These are phyloP conservation scores for Apogon talboti DNA, from an alignment of 2,797 vertebrate genomes.

Conservation along the genomic window DNA sequence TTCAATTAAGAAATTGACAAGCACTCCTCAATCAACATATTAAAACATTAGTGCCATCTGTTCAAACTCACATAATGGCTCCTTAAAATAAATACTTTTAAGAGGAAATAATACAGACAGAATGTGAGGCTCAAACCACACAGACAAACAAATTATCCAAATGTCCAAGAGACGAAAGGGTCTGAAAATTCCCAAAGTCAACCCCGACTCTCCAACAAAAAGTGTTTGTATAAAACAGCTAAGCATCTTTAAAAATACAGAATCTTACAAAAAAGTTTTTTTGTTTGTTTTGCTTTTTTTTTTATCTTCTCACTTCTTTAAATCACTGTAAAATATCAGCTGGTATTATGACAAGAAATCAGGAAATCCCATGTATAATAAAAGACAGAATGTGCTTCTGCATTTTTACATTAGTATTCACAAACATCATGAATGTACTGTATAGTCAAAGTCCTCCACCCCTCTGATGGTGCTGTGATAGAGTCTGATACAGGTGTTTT, in stretches of 20 bases:
- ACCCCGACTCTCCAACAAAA: conserved; percentile 76
- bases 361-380: conserved; percentile 72
- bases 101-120: conserved; percentile 85
- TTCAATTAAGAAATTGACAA: conserved; percentile 86
- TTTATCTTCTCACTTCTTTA: conserved; percentile 74
- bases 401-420: conserved; percentile 84
- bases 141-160: conserved; percentile 76
- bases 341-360: conserved; percentile 85
- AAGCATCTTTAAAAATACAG: conserved; percentile 86
- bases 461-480: conserved; percentile 45
- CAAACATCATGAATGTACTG: conserved; percentile 71
- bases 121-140: conserved; percentile 81
- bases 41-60: conserved; percentile 81
- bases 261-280: conserved; percentile 82
- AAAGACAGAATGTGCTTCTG: conserved; percentile 85
- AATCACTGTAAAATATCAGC: conserved; percentile 88
- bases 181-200: conserved; percentile 76
- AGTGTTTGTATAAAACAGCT: conserved; percentile 85
- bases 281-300: conserved; percentile 36
- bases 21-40: conserved; percentile 85
- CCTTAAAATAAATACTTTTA: conserved; percentile 88
- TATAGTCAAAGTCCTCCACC: conserved; percentile 65
- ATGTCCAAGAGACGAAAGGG: conserved; percentile 76
- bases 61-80: conserved; percentile 75
- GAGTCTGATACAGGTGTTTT: conserved; percentile 46